Conservation (phyloP, 2,888 invertebrate genomes). For the Zaprionus obscuricornis region DNA sequence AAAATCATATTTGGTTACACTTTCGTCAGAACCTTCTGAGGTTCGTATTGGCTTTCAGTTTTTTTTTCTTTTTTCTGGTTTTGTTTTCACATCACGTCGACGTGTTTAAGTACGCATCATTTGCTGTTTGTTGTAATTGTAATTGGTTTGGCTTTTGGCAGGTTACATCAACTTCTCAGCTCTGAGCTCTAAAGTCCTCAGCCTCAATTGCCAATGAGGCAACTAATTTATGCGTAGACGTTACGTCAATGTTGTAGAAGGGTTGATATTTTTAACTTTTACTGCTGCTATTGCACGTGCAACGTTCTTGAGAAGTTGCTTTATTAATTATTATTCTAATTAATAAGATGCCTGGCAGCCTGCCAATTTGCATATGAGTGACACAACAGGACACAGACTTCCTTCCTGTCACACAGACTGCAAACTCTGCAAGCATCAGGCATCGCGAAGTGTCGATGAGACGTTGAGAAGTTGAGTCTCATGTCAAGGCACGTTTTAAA, state of each 20-base stretch:
- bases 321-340: conserved; percentile 80
- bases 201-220: conserved; percentile 55
- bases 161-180: conserved; percentile 37
- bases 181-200: not conserved
- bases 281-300: conserved; percentile 53
- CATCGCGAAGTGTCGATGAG: conserved; percentile 35
- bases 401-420: conserved; percentile 71
- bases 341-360: conserved; percentile 57
- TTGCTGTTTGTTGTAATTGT: conserved; percentile 73
- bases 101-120: conserved; percentile 78
- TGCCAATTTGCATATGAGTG: conserved; percentile 78
- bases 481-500: conserved; percentile 53
- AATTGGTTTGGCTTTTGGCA: conserved; percentile 70
- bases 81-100: conserved; percentile 69
- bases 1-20: conserved; percentile 67
- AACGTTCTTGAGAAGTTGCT: conserved; percentile 60
- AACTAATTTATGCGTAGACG: conserved; percentile 65
- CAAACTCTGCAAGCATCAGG: not conserved
- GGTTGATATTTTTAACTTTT: conserved; percentile 39
- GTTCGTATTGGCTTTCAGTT: too few relatives aligned
- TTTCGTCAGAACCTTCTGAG: conserved; percentile 8
- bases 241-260: conserved; percentile 32
- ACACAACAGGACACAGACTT: conserved; percentile 76
- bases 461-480: too few relatives aligned
- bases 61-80: conserved; percentile 8